Evolutionary conservation across 2,113 vertebrate species (phyloP).

Genomic region (Cochlearius cochlearius): DNA sequence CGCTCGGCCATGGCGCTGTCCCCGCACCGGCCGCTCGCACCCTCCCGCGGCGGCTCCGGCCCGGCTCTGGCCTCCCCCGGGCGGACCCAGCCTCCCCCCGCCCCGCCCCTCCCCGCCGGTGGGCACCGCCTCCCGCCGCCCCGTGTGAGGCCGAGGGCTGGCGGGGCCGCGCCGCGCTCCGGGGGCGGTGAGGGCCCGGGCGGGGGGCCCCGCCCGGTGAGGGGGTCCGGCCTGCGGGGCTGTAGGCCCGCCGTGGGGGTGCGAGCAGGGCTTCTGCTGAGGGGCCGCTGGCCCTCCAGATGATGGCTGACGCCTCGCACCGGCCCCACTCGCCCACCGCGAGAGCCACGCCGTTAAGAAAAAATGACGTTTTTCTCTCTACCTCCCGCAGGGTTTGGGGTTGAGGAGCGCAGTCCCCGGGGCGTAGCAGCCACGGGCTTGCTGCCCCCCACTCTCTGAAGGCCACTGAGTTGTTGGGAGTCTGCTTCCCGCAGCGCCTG

Average conservation of each 20-base stretch:
- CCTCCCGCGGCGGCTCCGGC: not conserved
- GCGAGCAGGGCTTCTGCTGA: not conserved
- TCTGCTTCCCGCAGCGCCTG: not conserved
- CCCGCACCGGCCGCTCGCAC: not conserved
- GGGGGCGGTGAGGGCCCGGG: not conserved
- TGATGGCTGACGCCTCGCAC: not conserved
- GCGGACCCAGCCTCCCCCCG: not conserved
- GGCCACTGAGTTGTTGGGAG: not conserved
- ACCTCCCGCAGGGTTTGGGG: fast-evolving
- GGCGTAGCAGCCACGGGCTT: fast-evolving
- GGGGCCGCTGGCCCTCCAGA: fast-evolving
- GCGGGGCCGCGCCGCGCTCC: not conserved
- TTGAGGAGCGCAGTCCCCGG: fast-evolving
- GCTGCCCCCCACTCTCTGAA: not conserved
- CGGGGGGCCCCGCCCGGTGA: not conserved
- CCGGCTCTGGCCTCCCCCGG: not conserved
- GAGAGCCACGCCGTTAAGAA: fast-evolving
- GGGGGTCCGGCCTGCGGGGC: too few relatives aligned
- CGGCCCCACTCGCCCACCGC: not conserved
- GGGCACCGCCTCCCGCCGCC: not conserved
- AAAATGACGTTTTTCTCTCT: not conserved
- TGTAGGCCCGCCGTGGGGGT: too few relatives aligned
- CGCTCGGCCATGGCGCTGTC: slow-evolving; percentile 80
- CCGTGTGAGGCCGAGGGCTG: not conserved
- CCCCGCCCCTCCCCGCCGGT: not conserved